Percentiles rank a stretch among this genome's conserved stretches.
Evolutionary conservation across 2,888 invertebrate species (phyloP).

Genomic region (Listrodromus nycthemerus): DNA sequence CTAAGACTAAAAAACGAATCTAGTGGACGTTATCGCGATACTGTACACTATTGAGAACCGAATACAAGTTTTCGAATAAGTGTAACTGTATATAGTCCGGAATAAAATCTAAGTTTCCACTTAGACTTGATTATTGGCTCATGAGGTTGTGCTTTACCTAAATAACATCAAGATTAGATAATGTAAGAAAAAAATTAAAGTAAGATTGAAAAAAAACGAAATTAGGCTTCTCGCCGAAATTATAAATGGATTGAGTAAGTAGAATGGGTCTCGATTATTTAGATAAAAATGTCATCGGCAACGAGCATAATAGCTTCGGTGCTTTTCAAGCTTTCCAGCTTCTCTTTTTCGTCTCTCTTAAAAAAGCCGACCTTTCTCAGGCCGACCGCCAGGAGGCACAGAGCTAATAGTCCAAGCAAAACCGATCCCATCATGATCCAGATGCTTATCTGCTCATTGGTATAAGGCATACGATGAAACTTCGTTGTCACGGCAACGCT

Average conservation of each 20-base stretch:
- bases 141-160: constrained; percentile 21
- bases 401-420: constrained; percentile 71
- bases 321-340: constrained; percentile 63
- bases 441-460: constrained; percentile 64
- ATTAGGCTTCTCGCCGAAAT: background rate
- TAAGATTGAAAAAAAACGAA: constrained; percentile 1
- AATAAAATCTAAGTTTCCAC: constrained; percentile 41
- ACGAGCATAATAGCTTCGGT: constrained; percentile 45
- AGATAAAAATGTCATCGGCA: background rate
- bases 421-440: constrained; percentile 75
- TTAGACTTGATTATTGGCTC: background rate
- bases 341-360: constrained; percentile 69
- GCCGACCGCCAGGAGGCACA: constrained; percentile 65
- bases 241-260: background rate
- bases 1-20: constrained; percentile 14
- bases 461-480: constrained; percentile 67
- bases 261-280: background rate
- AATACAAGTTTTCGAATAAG: constrained; percentile 3
- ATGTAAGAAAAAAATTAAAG: constrained; percentile 13
- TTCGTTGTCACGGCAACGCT: constrained; percentile 67
- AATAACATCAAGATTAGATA: background rate
- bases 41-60: constrained; percentile 13
- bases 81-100: constrained; percentile 44
- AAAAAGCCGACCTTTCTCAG: constrained; percentile 68
- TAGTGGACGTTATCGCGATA: background rate